These are phyloP conservation scores for Lycocorax pyrrhopterus DNA, from an alignment of 2,113 vertebrate species.

Conservation along the genomic window DNA sequence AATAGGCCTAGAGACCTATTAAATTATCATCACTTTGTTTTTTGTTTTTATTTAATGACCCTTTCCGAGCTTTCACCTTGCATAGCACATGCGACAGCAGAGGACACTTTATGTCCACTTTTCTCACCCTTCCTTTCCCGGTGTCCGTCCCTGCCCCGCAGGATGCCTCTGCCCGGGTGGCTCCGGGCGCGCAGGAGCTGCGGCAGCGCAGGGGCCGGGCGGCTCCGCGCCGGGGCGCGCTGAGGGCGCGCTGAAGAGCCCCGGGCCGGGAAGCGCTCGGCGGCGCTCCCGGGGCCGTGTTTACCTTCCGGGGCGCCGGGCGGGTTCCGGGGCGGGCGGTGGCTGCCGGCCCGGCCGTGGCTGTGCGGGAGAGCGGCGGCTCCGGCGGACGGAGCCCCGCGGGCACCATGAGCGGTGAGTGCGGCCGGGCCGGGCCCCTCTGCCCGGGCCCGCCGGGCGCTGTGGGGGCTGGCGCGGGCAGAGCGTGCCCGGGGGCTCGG, in stretches of 20 bases:
- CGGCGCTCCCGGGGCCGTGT: background rate
- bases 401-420: background rate
- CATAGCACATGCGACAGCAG: accelerated
- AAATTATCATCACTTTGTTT: no score
- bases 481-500: background rate
- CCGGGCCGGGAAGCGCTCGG: background rate
- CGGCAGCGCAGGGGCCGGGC: background rate
- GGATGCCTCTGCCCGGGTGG: background rate
- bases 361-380: background rate
- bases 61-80: background rate
- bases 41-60: background rate
- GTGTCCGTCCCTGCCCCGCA: background rate
- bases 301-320: background rate
- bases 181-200: background rate
- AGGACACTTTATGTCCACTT: accelerated
- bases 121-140: background rate
- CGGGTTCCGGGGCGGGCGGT: background rate
- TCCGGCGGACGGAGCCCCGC: background rate
- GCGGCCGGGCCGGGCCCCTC: background rate
- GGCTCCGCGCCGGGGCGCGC: background rate
- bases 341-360: background rate
- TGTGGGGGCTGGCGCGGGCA: background rate
- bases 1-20: accelerated
- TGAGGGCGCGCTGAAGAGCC: background rate
- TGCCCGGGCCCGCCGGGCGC: background rate